Percentiles rank a stretch among this genome's conserved stretches.
These are phyloP conservation scores for Leptestheria dahalacensis DNA, from an alignment of 1,140 invertebrate species.

Conservation along the genomic window DNA sequence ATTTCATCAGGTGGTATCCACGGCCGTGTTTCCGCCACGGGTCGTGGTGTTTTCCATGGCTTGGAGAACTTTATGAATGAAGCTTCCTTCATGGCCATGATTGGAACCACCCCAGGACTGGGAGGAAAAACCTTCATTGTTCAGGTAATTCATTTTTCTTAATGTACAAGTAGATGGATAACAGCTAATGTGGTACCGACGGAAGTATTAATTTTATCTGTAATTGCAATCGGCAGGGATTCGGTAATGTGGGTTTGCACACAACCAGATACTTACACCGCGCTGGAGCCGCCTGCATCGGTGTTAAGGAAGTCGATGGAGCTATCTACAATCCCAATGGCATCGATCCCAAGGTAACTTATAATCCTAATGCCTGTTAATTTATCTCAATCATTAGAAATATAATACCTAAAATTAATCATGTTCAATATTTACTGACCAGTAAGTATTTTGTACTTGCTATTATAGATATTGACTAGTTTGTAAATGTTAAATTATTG, in stretches of 20 bases:
- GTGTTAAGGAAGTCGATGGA: slow-evolving; percentile 87
- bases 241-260: slow-evolving; percentile 99
- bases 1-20: slow-evolving; percentile 59
- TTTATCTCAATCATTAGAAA: too few relatives aligned
- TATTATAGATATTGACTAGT: too few relatives aligned
- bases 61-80: slow-evolving; percentile 96
- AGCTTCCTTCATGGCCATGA: slow-evolving; percentile 90
- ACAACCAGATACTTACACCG: slow-evolving; percentile 89
- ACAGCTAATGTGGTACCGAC: too few relatives aligned
- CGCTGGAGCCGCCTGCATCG: slow-evolving; percentile 86
- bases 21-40: slow-evolving; percentile 91
- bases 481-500: not conserved
- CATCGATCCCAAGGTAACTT: slow-evolving; percentile 83
- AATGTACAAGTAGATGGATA: too few relatives aligned
- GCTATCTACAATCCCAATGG: slow-evolving; percentile 83
- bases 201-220: too few relatives aligned
- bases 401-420: too few relatives aligned
- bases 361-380: not conserved
- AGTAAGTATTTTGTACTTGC: too few relatives aligned
- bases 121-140: slow-evolving; percentile 95
- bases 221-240: slow-evolving; percentile 46
- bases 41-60: slow-evolving; percentile 94
- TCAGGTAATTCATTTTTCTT: slow-evolving; percentile 29
- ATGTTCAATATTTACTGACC: too few relatives aligned
- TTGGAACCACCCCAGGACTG: slow-evolving; percentile 89